Percentiles rank a stretch among this genome's conserved stretches.
Evolutionary conservation across 2,888 invertebrate genomes (phyloP).

Genomic region (Theristus sp.): DNA sequence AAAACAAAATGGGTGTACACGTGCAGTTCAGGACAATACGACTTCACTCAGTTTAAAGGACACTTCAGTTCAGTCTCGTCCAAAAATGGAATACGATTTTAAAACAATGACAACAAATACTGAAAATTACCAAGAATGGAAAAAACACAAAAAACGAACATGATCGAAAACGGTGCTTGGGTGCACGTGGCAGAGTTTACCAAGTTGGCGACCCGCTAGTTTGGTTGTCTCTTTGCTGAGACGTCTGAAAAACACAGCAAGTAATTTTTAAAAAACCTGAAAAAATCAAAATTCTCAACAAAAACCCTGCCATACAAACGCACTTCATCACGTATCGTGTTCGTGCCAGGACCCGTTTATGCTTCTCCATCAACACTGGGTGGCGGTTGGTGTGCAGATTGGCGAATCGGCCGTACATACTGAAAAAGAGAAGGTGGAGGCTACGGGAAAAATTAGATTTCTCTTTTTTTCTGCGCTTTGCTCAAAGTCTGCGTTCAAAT

Average conservation of each 20-base stretch:
- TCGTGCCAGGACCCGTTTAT: slow-evolving; percentile 68
- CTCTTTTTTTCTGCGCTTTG: no score
- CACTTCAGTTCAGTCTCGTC: not conserved
- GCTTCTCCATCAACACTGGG: slow-evolving; percentile 59
- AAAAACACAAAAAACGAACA: slow-evolving; percentile 45
- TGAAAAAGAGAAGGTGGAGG: slow-evolving; percentile 48
- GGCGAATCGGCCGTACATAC: slow-evolving; percentile 88
- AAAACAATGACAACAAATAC: no score
- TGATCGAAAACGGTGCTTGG: slow-evolving; percentile 92
- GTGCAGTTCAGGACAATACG: not conserved
- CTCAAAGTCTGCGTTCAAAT: no score
- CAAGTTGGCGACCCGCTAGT: slow-evolving; percentile 79
- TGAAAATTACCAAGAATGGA: no score
- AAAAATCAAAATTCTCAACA: not conserved
- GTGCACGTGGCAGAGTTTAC: slow-evolving; percentile 85
- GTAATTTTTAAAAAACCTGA: no score
- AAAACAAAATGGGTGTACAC: not conserved
- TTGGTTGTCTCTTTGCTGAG: slow-evolving; percentile 91
- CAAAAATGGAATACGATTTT: not conserved
- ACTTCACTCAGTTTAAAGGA: not conserved
- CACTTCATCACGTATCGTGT: slow-evolving; percentile 91
- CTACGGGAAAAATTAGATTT: no score
- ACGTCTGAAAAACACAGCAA: slow-evolving; percentile 36
- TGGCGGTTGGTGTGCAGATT: slow-evolving; percentile 64
- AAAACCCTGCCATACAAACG: slow-evolving; percentile 25